These are phyloP conservation scores for Epinotia bilunana DNA, from an alignment of 2,888 invertebrate species.

Conservation along the genomic window DNA sequence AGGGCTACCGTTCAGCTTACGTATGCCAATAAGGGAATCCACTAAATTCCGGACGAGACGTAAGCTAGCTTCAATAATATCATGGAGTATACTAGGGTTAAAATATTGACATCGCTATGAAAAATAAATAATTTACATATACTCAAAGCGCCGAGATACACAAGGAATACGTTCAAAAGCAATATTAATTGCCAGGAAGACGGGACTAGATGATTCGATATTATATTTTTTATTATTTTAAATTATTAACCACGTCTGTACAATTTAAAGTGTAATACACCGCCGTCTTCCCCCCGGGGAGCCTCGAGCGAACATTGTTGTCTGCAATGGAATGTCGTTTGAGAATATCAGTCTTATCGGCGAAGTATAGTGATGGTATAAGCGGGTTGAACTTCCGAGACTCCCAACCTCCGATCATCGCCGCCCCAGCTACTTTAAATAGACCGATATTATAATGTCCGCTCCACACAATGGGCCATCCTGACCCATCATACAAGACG, in stretches of 20 bases:
- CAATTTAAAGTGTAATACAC: conserved; percentile 44
- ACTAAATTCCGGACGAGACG: not conserved
- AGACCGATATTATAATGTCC: conserved; percentile 24
- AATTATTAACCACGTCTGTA: conserved; percentile 48
- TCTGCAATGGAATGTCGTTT: conserved; percentile 62
- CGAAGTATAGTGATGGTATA: conserved; percentile 44
- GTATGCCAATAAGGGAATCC: conserved; percentile 13
- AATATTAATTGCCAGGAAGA: conserved; percentile 65
- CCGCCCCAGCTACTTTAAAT: conserved; percentile 35
- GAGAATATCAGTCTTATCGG: conserved; percentile 63
- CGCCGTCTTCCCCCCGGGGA: conserved; percentile 51
- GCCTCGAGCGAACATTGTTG: conserved; percentile 45
- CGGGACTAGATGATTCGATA: conserved; percentile 71
- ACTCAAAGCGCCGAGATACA: conserved; percentile 37
- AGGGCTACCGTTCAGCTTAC: conserved; percentile 18
- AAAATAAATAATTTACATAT: conserved; percentile 33
- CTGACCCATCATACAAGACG: too few relatives aligned
- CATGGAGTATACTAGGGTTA: conserved; percentile 23
- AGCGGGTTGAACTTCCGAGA: conserved; percentile 39
- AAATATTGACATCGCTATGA: conserved; percentile 28
- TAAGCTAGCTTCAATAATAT: conserved; percentile 32
- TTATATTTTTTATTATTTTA: conserved; percentile 46
- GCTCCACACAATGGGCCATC: too few relatives aligned
- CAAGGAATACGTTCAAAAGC: conserved; percentile 42
- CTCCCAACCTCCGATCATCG: conserved; percentile 16